Evolutionary conservation across 1,140 invertebrate species (phyloP).

Genomic region (Heterodera carotae): DNA sequence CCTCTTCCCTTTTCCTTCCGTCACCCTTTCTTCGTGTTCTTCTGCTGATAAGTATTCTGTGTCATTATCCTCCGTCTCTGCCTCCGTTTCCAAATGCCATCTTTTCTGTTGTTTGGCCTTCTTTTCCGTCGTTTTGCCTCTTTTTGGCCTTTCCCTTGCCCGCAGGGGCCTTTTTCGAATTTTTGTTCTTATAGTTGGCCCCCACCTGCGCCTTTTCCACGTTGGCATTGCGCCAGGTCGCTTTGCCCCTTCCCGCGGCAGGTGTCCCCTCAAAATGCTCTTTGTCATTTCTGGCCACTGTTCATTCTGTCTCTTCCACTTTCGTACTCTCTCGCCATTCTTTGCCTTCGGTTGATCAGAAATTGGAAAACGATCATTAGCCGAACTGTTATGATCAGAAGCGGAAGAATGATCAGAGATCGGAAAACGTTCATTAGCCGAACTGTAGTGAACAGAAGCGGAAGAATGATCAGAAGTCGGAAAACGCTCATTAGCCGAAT

Average conservation of each 20-base stretch:
- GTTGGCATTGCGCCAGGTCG: too few species aligned
- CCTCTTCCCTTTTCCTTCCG: too few species aligned
- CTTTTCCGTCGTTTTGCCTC: background rate
- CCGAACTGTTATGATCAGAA: background rate
- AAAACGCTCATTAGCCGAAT: background rate
- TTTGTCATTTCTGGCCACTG: background rate
- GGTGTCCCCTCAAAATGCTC: background rate
- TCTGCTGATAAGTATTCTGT: too few species aligned
- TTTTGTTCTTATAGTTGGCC: background rate
- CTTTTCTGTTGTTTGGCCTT: background rate
- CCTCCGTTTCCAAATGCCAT: background rate
- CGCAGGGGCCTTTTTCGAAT: background rate
- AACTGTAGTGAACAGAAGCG: background rate
- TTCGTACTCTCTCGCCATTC: background rate
- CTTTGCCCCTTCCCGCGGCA: background rate
- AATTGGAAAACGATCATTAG: background rate
- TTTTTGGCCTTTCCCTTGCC: background rate
- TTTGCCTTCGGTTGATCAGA: background rate
- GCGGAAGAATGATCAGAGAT: background rate
- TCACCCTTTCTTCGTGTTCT: too few species aligned
- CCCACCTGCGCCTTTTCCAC: too few species aligned
- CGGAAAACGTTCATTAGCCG: background rate
- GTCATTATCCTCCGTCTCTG: background rate
- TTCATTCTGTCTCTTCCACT: background rate
- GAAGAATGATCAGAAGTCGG: background rate